Evolutionary conservation across 2,888 invertebrate genomes (phyloP).

Genomic region (Physocephala rufipes): DNA sequence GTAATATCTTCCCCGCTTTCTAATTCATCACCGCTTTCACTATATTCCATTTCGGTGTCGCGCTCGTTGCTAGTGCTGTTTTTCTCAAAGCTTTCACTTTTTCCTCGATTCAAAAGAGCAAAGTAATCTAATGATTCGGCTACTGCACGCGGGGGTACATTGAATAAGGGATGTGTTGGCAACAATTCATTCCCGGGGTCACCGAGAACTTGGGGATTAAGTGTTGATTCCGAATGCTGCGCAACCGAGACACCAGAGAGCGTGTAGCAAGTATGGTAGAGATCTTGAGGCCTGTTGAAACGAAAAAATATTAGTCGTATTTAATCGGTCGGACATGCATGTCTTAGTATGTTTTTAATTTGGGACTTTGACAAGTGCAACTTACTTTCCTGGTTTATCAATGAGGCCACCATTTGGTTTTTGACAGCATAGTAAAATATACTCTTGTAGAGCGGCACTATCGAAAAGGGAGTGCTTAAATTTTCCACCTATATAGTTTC

Average conservation of each 20-base stretch:
- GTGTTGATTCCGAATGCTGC: conserved; percentile 73
- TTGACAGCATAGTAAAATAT: conserved; percentile 93
- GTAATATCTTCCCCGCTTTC: conserved; percentile 34
- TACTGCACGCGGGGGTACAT: conserved; percentile 77
- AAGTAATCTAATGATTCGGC: conserved; percentile 68
- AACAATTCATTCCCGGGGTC: conserved; percentile 75
- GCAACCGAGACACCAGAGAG: conserved; percentile 94
- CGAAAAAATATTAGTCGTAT: conserved; percentile 13
- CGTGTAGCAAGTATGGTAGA: conserved; percentile 97
- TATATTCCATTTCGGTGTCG: conserved; percentile 21
- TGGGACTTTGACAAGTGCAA: conserved; percentile 42
- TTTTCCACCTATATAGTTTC: conserved; percentile 44
- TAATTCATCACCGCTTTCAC: conserved; percentile 26
- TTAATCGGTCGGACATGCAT: neutral
- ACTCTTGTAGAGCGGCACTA: conserved; percentile 91
- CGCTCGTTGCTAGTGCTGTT: conserved; percentile 30
- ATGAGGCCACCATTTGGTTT: conserved; percentile 85
- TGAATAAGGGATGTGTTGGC: conserved; percentile 83
- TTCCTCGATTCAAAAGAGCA: conserved; percentile 22
- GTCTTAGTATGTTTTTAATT: neutral
- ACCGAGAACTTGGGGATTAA: conserved; percentile 72
- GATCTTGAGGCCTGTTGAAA: conserved; percentile 77
- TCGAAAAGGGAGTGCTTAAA: conserved; percentile 72
- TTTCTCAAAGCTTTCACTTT: neutral
- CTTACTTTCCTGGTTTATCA: conserved; percentile 96